These are phyloP conservation scores for Drosophila quinaria DNA, from an alignment of 2,888 invertebrate species.

Conservation along the genomic window DNA sequence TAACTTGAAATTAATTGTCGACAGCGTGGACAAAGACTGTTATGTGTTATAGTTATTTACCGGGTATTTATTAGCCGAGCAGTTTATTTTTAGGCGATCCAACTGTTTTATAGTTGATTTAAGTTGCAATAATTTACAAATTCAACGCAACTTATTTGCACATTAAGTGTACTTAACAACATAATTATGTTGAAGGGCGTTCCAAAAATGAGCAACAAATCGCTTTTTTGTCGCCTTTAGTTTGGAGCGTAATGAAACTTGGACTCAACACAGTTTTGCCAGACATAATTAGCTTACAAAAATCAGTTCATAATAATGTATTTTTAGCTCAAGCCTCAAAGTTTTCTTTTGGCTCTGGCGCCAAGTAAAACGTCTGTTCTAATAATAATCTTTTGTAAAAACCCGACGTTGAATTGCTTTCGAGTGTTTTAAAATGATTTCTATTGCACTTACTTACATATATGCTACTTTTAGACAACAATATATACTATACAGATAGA, in stretches of 20 bases:
- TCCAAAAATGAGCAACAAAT: constrained; percentile 1
- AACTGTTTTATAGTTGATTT: not conserved
- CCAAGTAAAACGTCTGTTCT: constrained; percentile 63
- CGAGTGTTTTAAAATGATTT: constrained; percentile 76
- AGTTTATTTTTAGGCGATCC: too few species aligned
- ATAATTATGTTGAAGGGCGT: constrained; percentile 5
- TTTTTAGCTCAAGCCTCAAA: not conserved
- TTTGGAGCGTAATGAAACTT: not conserved
- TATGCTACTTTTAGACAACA: constrained; percentile 60
- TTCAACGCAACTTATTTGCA: constrained; percentile 8
- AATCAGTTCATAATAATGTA: constrained; percentile 36
- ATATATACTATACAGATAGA: constrained; percentile 16
- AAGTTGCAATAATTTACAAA: constrained; percentile 3
- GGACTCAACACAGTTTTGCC: not conserved
- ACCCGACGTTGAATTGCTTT: constrained; percentile 51
- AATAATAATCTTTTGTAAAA: constrained; percentile 57
- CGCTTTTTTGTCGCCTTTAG: not conserved
- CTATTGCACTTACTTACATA: constrained; percentile 58
- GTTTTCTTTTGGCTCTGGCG: constrained; percentile 35
- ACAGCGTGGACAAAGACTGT: too few species aligned
- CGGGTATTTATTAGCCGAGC: not conserved
- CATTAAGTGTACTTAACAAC: constrained; percentile 5
- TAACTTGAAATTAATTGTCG: too few species aligned
- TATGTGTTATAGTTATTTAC: not conserved
- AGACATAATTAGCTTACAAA: constrained; percentile 31